phyloP scores from a whole-genome alignment of 1,140 invertebrate genomes.

The Trissolcus basalis region DNA sequence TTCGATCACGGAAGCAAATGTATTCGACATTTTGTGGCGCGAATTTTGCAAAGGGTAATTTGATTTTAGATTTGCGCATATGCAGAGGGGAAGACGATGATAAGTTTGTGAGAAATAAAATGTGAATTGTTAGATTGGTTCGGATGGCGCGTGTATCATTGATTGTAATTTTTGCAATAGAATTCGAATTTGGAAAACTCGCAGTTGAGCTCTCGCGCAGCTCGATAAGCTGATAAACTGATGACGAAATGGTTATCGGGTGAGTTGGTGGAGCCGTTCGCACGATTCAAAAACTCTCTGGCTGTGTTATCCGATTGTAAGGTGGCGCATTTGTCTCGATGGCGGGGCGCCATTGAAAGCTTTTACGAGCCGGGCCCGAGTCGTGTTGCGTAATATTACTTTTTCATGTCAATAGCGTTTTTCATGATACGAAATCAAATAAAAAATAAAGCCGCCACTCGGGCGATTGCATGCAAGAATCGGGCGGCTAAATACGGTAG shows the following conservation, averaged over 20 bases:
- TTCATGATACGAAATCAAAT: constrained; percentile 54
- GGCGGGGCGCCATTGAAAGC: constrained; percentile 22
- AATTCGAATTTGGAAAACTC: not conserved
- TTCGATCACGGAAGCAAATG: too few relatives aligned
- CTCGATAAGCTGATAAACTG: constrained; percentile 17
- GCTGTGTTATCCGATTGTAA: constrained; percentile 44
- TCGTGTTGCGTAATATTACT: constrained; percentile 52
- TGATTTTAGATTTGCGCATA: too few relatives aligned
- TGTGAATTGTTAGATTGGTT: too few relatives aligned
- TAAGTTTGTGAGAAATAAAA: too few relatives aligned
- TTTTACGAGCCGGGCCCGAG: constrained; percentile 27
- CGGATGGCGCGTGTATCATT: too few relatives aligned
- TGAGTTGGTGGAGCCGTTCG: constrained; percentile 1
- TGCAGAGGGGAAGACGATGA: too few relatives aligned
- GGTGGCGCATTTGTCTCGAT: constrained; percentile 36
- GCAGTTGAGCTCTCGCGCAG: not conserved
- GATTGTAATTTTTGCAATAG: too few relatives aligned
- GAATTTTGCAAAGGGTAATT: too few relatives aligned
- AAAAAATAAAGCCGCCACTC: constrained; percentile 42
- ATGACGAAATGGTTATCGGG: constrained; percentile 22
- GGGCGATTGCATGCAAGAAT: constrained; percentile 55
- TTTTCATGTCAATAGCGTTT: constrained; percentile 52
- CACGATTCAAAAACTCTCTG: constrained; percentile 16
- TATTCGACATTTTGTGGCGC: too few relatives aligned
- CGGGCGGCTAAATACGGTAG: constrained; percentile 29